These are phyloP conservation scores for Trogon melanurus DNA, from an alignment of 2,113 vertebrate genomes.

Conservation along the genomic window DNA sequence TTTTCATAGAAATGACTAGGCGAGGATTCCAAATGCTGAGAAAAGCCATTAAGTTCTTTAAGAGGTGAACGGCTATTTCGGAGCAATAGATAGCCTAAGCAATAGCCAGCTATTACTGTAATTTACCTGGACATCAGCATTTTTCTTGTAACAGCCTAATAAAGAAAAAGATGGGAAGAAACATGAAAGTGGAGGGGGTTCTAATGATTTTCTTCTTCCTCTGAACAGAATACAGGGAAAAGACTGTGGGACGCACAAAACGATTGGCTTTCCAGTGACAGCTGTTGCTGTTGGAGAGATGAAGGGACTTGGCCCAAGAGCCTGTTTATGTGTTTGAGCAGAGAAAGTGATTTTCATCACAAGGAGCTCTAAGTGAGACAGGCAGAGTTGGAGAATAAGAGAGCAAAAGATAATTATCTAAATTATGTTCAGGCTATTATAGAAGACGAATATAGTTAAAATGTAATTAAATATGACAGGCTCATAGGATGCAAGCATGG, in stretches of 20 bases:
- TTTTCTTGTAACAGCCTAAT: neutral
- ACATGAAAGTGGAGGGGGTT: neutral
- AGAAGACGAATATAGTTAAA: slow-evolving; percentile 84
- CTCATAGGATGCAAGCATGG: slow-evolving; percentile 79
- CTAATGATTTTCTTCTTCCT: neutral
- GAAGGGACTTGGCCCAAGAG: slow-evolving; percentile 63
- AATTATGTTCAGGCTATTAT: slow-evolving; percentile 84
- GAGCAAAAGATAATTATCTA: slow-evolving; percentile 83
- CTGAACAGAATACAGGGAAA: neutral
- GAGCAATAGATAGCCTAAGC: neutral
- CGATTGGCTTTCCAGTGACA: slow-evolving; percentile 30
- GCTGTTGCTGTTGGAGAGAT: slow-evolving; percentile 55
- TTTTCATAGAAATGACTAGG: slow-evolving; percentile 46
- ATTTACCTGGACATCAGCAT: neutral
- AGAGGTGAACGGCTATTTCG: slow-evolving; percentile 22
- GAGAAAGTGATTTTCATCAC: slow-evolving; percentile 74
- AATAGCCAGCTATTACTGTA: neutral
- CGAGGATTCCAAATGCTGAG: slow-evolving; percentile 35
- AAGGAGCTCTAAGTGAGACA: slow-evolving; percentile 70
- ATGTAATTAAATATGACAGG: slow-evolving; percentile 85
- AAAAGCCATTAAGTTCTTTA: slow-evolving; percentile 15
- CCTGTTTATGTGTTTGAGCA: slow-evolving; percentile 76
- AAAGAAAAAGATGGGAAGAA: slow-evolving; percentile 26
- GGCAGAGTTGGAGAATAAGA: slow-evolving; percentile 79
- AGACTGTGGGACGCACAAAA: neutral